Evolutionary conservation across 2,888 invertebrate species (phyloP).

Genomic region (Drosophila meridionalis): DNA sequence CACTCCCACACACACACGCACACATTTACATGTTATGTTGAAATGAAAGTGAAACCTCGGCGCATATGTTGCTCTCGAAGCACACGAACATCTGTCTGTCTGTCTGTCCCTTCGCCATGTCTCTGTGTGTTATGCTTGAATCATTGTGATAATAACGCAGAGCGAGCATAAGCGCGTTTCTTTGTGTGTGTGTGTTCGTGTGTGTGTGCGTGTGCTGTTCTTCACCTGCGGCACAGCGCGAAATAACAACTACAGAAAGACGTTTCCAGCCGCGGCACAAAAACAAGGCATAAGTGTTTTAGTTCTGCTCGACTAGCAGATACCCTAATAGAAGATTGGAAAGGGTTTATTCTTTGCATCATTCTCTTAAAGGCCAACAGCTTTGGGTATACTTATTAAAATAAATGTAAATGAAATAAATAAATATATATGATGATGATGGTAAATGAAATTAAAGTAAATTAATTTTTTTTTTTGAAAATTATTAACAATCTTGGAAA

Average conservation of each 20-base stretch:
- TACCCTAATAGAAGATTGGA: neutral
- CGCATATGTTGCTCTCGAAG: constrained; percentile 71
- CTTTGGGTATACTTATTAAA: no score
- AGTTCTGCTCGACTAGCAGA: neutral
- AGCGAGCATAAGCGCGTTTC: constrained; percentile 12
- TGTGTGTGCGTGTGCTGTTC: constrained; percentile 44
- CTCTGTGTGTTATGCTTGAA: constrained; percentile 43
- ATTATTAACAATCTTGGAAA: no score
- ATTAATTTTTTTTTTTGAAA: no score
- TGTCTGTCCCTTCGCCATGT: constrained; percentile 19
- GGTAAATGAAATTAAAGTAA: no score
- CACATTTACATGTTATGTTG: constrained; percentile 19
- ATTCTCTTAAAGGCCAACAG: no score
- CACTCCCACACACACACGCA: neutral
- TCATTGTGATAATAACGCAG: constrained; percentile 71
- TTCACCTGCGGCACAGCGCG: constrained; percentile 68
- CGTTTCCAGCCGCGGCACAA: constrained; percentile 42
- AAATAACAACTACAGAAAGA: constrained; percentile 51
- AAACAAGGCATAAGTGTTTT: constrained; percentile 27
- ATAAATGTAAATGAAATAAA: no score
- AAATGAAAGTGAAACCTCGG: constrained; percentile 68
- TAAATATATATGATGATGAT: no score
- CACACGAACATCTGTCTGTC: constrained; percentile 41
- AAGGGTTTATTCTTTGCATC: neutral
- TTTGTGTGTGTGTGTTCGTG: constrained; percentile 17